Conservation (phyloP, 2,797 vertebrate species). For the Rhincodon typus region DNA sequence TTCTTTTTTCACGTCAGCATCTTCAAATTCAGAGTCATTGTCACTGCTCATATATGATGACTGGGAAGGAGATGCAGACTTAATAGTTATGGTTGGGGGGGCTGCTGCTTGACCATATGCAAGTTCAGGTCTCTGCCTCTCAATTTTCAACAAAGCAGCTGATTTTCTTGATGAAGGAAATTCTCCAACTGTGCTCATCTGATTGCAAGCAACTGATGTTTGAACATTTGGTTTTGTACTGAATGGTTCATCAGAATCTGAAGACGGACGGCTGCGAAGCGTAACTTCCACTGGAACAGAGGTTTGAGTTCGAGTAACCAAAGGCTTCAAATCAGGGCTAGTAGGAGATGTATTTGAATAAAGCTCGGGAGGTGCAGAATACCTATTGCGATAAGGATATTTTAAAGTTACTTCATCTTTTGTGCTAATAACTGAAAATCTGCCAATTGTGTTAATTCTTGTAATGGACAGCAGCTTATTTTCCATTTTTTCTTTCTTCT, state of each 20-base stretch:
- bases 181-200: conserved; percentile 56
- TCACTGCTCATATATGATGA: conserved; percentile 92
- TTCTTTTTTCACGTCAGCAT: conserved; percentile 86
- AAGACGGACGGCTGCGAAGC: conserved; percentile 71
- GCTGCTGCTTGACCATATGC: conserved; percentile 65
- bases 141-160: conserved; percentile 77
- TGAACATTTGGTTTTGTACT: conserved; percentile 50
- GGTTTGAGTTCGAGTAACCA: conserved; percentile 63
- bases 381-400: conserved; percentile 63
- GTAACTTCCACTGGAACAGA: conserved; percentile 72
- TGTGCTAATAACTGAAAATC: conserved; percentile 82
- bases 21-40: conserved; percentile 94
- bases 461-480: conserved; percentile 5
- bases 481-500: neutral
- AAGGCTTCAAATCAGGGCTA: conserved; percentile 61
- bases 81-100: conserved; percentile 64
- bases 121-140: conserved; percentile 71
- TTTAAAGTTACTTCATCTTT: conserved; percentile 75
- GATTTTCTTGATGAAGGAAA: conserved; percentile 81
- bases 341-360: conserved; percentile 78
- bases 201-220: conserved; percentile 53
- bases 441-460: conserved; percentile 74
- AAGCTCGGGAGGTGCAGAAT: conserved; percentile 86
- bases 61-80: conserved; percentile 65
- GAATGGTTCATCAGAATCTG: conserved; percentile 70